Percentiles rank a stretch among this genome's conserved stretches.
phyloP scores from a whole-genome alignment of 2,797 vertebrate species.

The Myotis planiceps region DNA sequence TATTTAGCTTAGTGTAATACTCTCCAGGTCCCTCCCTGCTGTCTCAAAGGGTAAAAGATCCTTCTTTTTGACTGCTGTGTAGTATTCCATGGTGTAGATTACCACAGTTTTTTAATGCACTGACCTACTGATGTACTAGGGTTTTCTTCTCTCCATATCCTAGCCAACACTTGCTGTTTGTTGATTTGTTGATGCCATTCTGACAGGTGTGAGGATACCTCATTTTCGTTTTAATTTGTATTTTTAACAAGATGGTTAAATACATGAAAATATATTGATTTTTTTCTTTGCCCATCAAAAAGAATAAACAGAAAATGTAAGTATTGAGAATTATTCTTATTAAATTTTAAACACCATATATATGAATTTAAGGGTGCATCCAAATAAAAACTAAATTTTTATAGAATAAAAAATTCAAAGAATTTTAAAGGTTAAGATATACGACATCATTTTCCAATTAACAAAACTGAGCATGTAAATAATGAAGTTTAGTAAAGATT shows the following conservation, averaged over 20 bases:
- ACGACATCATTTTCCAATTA: neutral
- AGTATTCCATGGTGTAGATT: too few relatives aligned
- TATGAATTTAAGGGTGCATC: neutral
- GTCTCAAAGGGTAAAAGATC: too few relatives aligned
- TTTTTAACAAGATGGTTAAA: neutral
- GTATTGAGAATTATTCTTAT: neutral
- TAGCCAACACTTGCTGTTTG: too few relatives aligned
- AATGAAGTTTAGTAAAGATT: neutral
- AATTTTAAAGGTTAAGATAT: neutral
- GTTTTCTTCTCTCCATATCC: too few relatives aligned
- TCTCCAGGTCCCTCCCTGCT: too few relatives aligned
- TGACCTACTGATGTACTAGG: too few relatives aligned
- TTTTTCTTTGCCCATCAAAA: neutral
- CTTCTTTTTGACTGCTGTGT: too few relatives aligned
- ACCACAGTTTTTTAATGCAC: too few relatives aligned
- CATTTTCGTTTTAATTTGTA: too few relatives aligned
- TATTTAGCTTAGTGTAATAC: too few relatives aligned
- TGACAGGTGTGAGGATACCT: too few relatives aligned
- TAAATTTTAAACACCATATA: neutral
- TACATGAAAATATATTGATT: neutral
- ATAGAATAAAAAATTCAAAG: neutral
- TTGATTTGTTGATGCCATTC: too few relatives aligned
- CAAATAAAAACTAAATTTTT: neutral
- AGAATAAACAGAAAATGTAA: neutral
- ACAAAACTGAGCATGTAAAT: neutral